These are phyloP conservation scores for Drosophila fuyamai DNA, from an alignment of 1,140 invertebrate genomes.

Conservation along the genomic window DNA sequence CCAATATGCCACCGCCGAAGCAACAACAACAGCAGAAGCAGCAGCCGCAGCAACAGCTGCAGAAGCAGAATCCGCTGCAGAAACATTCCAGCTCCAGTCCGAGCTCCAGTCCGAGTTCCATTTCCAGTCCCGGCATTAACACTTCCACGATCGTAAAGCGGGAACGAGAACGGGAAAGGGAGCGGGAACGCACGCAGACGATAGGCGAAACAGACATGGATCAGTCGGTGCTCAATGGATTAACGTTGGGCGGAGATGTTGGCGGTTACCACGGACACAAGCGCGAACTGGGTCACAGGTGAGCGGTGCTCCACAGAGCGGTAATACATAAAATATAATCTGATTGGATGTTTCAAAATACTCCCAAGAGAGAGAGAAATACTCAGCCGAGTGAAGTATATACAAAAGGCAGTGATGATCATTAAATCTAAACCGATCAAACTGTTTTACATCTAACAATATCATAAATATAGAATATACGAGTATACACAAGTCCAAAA, in stretches of 20 bases:
- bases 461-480: no score
- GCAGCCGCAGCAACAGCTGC: constrained; percentile 5
- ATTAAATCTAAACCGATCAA: no score
- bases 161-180: constrained; percentile 39
- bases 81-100: constrained; percentile 31
- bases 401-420: no score
- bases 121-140: background rate
- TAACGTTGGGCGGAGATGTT: constrained; percentile 38
- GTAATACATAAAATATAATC: background rate
- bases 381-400: no score
- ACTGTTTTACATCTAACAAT: no score
- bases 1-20: constrained; percentile 57
- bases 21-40: constrained; percentile 26
- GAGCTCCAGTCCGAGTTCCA: constrained; percentile 5
- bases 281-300: constrained; percentile 80
- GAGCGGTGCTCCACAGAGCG: constrained; percentile 36
- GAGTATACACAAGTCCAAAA: no score
- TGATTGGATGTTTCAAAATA: background rate
- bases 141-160: constrained; percentile 14
- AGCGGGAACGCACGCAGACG: constrained; percentile 54
- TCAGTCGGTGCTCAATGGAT: constrained; percentile 75
- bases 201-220: constrained; percentile 78
- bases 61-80: constrained; percentile 17
- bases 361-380: background rate
- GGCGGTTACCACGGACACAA: constrained; percentile 67